Percentiles rank a stretch among this genome's conserved stretches.
Evolutionary conservation across 2,113 vertebrate genomes (phyloP).

Genomic region (Pogonocichla stellata): DNA sequence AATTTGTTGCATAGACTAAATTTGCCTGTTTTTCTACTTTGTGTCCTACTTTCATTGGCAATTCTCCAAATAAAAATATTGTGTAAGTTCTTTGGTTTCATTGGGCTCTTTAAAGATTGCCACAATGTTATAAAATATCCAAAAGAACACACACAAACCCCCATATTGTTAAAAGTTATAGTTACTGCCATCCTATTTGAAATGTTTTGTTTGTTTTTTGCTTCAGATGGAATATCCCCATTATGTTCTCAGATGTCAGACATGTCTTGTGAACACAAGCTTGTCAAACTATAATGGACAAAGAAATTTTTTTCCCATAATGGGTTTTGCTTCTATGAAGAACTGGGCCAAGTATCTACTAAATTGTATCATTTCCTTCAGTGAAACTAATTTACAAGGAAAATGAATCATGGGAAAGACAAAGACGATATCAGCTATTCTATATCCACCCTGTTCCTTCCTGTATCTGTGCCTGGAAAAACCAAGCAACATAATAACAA

Average conservation of each 20-base stretch:
- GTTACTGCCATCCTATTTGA: not conserved
- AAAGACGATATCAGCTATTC: conserved; percentile 34
- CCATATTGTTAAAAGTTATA: not conserved
- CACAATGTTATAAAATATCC: not conserved
- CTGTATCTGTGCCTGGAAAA: conserved; percentile 44
- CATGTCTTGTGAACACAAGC: not conserved
- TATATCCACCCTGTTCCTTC: conserved; percentile 51
- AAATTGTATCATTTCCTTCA: conserved; percentile 63
- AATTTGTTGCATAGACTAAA: not conserved
- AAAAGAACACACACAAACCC: not conserved
- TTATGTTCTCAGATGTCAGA: conserved; percentile 41
- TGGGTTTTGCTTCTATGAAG: conserved; percentile 26
- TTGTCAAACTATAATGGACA: not conserved
- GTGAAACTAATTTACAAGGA: conserved; percentile 52
- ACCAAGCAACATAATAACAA: conserved; percentile 23
- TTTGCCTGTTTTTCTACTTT: not conserved
- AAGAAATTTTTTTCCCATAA: not conserved
- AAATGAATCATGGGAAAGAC: conserved; percentile 63
- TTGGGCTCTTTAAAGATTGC: not conserved
- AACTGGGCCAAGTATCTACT: conserved; percentile 23
- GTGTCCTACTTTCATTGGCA: not conserved
- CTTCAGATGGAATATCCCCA: conserved; percentile 11
- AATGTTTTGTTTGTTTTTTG: not conserved
- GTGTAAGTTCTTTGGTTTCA: not conserved
- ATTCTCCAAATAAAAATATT: not conserved